Evolutionary conservation across 2,888 invertebrate species (phyloP), one percentile per base, ranked within the genome.

Genomic region (Biston stratarius): DNA sequence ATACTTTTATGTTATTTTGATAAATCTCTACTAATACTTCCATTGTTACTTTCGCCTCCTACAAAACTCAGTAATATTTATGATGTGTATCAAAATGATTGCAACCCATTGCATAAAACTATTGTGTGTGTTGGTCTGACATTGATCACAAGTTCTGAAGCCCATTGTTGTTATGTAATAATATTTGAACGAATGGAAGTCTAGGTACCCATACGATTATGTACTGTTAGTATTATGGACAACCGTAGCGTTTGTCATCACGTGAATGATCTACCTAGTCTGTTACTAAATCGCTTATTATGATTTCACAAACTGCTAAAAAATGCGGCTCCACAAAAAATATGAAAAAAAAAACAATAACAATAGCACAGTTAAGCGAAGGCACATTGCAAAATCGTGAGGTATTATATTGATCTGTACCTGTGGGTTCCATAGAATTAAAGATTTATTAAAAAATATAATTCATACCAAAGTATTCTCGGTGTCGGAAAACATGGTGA

Each of bases 121-220:
- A 86, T 88, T 90, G 88, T 90, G 60, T 79, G 9, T 53, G 24
- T 33, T 60, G 73, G 75, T 77, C 77, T 84, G 83, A 84, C 80
- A 85, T 87, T 87, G 87, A 86, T 86, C 80, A 76, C 76, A 74
- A 75, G 79, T 74, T 68, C 52, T 64, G 67, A 76, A 77, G 67
- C 67, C 67, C 42, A 56, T 65, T 15, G 55, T 48, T 49, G 24
- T 62, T 59, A 55, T 12, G 14, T 58, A 60, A 61, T 60, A 55
- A 36, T 58, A 42, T 48, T 14, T 53, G 38, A 11, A 42, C 49
- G 55, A 65, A 55, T 42, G 42, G 11, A 38, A 7, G 48, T 49
- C 53, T 59, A 33, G 24, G n/a, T n/a, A 55, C 5, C 0, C 10
- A 15, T 53, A 1, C 6, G 15, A 10, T 40, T 40, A 6, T 11